phyloP scores from a whole-genome alignment of 2,888 invertebrate species.

The Pecten maximus region DNA sequence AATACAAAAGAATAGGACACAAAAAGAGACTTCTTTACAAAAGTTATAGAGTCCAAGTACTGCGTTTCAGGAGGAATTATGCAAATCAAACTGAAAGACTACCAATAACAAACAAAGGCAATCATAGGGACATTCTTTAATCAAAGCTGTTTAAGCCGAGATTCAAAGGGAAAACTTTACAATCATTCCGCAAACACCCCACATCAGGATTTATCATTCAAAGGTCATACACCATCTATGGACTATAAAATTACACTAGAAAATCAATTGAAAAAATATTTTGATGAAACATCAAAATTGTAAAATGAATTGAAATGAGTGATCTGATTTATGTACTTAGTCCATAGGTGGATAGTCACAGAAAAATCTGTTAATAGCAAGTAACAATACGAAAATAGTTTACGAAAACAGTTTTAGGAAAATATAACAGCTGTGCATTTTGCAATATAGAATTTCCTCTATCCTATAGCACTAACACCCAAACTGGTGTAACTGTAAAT shows the following conservation, averaged over 20 bases:
- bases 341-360: not conserved
- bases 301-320: not conserved
- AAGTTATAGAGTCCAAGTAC: not conserved
- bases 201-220: not conserved
- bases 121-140: not conserved
- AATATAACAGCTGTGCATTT: not conserved
- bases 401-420: not conserved
- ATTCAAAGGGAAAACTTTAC: not conserved
- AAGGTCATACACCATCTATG: not conserved
- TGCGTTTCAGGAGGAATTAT: not conserved
- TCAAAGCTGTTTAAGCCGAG: not conserved
- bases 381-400: not conserved
- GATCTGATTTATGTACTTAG: not conserved
- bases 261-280: not conserved
- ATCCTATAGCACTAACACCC: not conserved
- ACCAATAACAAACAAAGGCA: not conserved
- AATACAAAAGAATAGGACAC: not conserved
- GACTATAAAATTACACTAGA: not conserved
- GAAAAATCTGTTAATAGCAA: slow-evolving; percentile 25
- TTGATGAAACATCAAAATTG: not conserved
- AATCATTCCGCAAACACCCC: not conserved
- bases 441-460: not conserved
- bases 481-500: not conserved
- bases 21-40: not conserved
- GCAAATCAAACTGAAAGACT: slow-evolving; percentile 21